These are phyloP conservation scores for Phalacrocorax aristotelis DNA, from an alignment of 2,113 vertebrate species.

Conservation along the genomic window DNA sequence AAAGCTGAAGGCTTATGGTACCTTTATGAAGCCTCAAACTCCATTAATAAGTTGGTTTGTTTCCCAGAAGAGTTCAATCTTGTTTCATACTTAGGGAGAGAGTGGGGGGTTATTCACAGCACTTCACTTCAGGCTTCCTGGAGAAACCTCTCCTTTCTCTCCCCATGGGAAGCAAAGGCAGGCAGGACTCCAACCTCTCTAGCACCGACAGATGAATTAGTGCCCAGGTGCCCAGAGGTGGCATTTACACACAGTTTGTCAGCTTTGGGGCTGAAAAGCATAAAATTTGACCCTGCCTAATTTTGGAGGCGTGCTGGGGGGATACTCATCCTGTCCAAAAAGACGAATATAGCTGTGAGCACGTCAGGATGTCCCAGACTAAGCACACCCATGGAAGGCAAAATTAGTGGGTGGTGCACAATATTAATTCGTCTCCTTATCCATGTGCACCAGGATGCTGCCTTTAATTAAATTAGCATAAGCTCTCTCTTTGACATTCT, in stretches of 20 bases:
- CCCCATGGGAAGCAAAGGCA: background rate
- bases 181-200: background rate
- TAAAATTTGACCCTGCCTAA: background rate
- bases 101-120: background rate
- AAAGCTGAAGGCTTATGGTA: background rate
- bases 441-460: background rate
- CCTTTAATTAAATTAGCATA: slow-evolving; percentile 67
- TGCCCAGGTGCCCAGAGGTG: background rate
- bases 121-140: background rate
- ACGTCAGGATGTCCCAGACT: background rate
- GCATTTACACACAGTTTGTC: background rate
- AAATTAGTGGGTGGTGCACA: slow-evolving; percentile 8
- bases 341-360: background rate
- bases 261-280: background rate
- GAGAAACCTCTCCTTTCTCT: background rate
- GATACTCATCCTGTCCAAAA: background rate
- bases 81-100: background rate
- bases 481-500: slow-evolving; percentile 27
- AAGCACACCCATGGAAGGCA: background rate
- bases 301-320: background rate
- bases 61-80: background rate
- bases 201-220: background rate
- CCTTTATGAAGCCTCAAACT: background rate
- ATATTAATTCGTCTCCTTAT: slow-evolving; percentile 17
- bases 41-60: background rate